These are phyloP conservation scores for Eristalinus sepulchralis DNA, from an alignment of 2,888 invertebrate species.

Conservation along the genomic window DNA sequence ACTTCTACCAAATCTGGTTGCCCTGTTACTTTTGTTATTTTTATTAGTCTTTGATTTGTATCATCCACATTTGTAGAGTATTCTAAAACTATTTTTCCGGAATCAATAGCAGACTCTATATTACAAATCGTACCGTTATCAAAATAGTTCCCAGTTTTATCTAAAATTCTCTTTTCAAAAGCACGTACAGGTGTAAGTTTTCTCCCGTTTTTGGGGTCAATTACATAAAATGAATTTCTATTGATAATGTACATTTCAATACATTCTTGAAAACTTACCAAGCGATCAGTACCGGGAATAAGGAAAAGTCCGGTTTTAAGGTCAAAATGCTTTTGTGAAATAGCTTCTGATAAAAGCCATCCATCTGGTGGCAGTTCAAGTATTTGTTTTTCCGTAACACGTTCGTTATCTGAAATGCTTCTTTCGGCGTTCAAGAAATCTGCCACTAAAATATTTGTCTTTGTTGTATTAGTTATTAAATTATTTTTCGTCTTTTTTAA, in stretches of 20 bases:
- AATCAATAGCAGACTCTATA: conserved; percentile 88
- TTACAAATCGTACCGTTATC: conserved; percentile 82
- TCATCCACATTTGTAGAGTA: conserved; percentile 81
- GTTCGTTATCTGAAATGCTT: conserved; percentile 78
- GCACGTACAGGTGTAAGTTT: conserved; percentile 87
- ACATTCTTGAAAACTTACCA: conserved; percentile 93
- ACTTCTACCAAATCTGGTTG: conserved; percentile 88
- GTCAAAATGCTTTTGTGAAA: conserved; percentile 90
- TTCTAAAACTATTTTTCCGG: conserved; percentile 85
- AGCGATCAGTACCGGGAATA: conserved; percentile 92
- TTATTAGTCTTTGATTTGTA: conserved; percentile 84
- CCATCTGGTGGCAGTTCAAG: conserved; percentile 92
- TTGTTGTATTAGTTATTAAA: conserved; percentile 62
- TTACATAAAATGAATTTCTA: conserved; percentile 89
- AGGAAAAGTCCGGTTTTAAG: conserved; percentile 91
- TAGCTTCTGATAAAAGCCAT: conserved; percentile 91
- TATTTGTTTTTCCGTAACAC: conserved; percentile 84
- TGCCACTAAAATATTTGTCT: conserved; percentile 77
- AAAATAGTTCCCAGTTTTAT: conserved; percentile 89
- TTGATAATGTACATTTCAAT: conserved; percentile 92
- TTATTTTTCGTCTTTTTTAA: conserved; percentile 79
- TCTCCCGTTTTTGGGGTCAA: conserved; percentile 88
- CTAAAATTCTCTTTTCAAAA: conserved; percentile 89
- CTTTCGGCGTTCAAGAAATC: conserved; percentile 81
- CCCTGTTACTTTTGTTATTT: conserved; percentile 87